Percentiles rank a stretch among this genome's conserved stretches.
These are phyloP conservation scores for Lampris incognitus DNA, from an alignment of 2,113 vertebrate species.

Conservation along the genomic window DNA sequence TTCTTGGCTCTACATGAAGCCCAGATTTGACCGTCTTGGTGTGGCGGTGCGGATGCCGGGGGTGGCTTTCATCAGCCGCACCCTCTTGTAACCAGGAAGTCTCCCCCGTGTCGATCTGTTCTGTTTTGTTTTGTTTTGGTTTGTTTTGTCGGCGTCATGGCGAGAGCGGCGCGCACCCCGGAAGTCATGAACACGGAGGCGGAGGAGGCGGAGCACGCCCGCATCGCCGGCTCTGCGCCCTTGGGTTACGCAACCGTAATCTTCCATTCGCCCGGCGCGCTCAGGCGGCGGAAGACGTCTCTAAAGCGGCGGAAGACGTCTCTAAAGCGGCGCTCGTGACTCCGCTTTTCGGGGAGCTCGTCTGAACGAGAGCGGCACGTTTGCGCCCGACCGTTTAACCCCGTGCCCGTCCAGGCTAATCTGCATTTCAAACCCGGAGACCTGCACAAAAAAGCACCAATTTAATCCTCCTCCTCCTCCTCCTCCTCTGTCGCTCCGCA, in stretches of 20 bases:
- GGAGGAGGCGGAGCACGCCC: constrained; percentile 20
- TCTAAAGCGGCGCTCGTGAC: constrained; percentile 17
- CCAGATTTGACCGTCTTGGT: constrained; percentile 58
- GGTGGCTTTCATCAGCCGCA: constrained; percentile 37
- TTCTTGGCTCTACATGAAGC: constrained; percentile 40
- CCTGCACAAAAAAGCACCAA: constrained; percentile 55
- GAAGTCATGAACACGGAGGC: constrained; percentile 73
- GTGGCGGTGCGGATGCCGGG: constrained; percentile 53
- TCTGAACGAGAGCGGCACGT: constrained; percentile 63
- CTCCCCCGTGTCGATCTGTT: not conserved
- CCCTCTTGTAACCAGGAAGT: not conserved
- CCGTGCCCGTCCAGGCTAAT: constrained; percentile 48
- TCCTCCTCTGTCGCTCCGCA: not conserved
- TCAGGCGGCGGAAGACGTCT: constrained; percentile 33
- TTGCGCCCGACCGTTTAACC: constrained; percentile 60
- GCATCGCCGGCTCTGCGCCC: constrained; percentile 7
- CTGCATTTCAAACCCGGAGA: constrained; percentile 61
- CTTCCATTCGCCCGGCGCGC: constrained; percentile 47
- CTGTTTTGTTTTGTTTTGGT: constrained; percentile 48
- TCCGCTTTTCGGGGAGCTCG: constrained; percentile 31
- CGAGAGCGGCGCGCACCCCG: not conserved
- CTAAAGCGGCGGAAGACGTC: constrained; percentile 32
- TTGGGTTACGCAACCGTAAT: constrained; percentile 41
- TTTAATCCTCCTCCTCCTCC: constrained; percentile 13
- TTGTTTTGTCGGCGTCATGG: not conserved